A percentile compares a stretch with the other conserved stretches of the same genome.
Conservation (phyloP, 2,113 vertebrate genomes). For the Amphiprion percula region DNA sequence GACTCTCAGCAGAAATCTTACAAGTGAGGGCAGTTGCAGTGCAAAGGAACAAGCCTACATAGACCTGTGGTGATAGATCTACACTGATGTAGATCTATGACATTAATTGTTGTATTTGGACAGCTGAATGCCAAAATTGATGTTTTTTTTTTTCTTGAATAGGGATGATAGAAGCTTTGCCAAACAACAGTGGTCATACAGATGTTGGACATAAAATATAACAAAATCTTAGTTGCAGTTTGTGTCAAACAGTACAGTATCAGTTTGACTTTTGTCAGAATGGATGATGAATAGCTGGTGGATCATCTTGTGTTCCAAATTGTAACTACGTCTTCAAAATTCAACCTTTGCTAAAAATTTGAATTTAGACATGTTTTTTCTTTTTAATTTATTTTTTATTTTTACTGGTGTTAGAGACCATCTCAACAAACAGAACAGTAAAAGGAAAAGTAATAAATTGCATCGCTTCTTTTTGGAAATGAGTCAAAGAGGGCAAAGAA, state of each 20-base stretch:
- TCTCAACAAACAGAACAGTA: slow-evolving; percentile 11
- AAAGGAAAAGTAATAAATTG: slow-evolving; percentile 3
- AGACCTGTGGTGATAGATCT: not conserved
- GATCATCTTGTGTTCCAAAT: not conserved
- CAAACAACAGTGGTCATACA: not conserved
- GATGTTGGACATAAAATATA: not conserved
- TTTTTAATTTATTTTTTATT: not conserved
- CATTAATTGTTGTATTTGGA: slow-evolving; percentile 8
- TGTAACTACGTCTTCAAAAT: not conserved
- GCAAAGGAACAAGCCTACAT: not conserved
- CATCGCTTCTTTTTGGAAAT: slow-evolving; percentile 2
- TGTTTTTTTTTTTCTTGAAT: not conserved
- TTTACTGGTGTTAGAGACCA: not conserved
- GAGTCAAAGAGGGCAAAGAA: not conserved
- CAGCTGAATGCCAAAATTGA: slow-evolving; percentile 9
- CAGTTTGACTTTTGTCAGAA: not conserved
- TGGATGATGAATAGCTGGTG: not conserved
- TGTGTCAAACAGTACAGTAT: not conserved
- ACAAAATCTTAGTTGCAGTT: not conserved
- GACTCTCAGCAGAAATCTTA: not conserved
- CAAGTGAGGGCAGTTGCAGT: not conserved
- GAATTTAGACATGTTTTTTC: not conserved
- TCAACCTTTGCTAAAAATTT: not conserved
- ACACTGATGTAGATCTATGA: not conserved
- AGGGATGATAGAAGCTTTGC: not conserved